Base-by-base conservation (phyloP, 2,113 vertebrate genomes). In the Anolis sagrei region DNA sequence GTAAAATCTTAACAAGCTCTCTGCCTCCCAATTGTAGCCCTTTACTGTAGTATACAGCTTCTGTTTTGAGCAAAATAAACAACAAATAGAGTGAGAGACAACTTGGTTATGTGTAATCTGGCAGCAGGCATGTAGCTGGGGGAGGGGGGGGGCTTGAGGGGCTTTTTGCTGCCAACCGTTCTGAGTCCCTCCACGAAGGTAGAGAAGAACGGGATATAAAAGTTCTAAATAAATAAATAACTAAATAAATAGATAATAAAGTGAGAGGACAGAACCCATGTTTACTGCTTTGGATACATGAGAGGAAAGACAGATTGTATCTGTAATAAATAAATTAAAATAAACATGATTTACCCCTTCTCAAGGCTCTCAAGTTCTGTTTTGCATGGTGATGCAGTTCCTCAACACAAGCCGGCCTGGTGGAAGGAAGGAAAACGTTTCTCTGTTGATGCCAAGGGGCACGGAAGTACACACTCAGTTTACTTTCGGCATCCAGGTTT, bases 401-500 rank as follows among this genome's bases (percentile, higher is more conserved):
- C 81, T 98, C 97, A 74, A 99, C 96, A 1, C 98, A 99, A 58
- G 97, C 94, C 0, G 98, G 98, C 70, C 98, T 96, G 0, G 95
- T 98, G 89, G 97, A 96, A 1, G 97, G 97, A 34, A 97, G 94
- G 86, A 99, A 97, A 90, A 99, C 91, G 90, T 98, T 98, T 86
- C 97, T 97, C 93, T 99, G 98, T 92, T 97, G 97, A 92, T 97
- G 97, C 97, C 98, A 98, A 75, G 97, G 97, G 2, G 98, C 96
- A 82, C 94, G 96, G 93, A 97, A 99, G 76, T 99, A 97, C 14
- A 95, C 93, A 0, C 96, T 98, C 95, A 98, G 95, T 95, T 99
- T 99, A 92, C 98, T 99, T 95, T 99, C 98, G 81, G 95, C 94
- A 82, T 99, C 98, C 97, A 99, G 96, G 92, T 98, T 97, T 44